Evolutionary conservation across 2,797 vertebrate genomes (phyloP).

Genomic region (Synanceia verrucosa): DNA sequence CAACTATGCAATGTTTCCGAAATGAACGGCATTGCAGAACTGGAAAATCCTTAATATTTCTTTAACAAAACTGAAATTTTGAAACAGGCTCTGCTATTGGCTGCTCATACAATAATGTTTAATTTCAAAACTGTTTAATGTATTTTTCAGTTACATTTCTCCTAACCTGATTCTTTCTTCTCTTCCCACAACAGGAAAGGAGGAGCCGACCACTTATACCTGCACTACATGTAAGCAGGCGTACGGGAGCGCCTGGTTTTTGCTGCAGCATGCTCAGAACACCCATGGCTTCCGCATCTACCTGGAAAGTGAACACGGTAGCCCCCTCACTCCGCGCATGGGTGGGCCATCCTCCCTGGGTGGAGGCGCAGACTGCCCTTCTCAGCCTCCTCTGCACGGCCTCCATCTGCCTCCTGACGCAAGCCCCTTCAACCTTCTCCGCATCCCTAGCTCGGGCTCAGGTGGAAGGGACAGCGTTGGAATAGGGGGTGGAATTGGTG

Average conservation of each 20-base stretch:
- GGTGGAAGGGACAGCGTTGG: slow-evolving; percentile 90
- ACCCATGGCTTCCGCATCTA: slow-evolving; percentile 99
- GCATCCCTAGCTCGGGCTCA: slow-evolving; percentile 95
- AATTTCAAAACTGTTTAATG: neutral
- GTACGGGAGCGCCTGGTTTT: slow-evolving; percentile 98
- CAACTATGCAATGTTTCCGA: neutral
- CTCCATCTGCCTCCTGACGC: slow-evolving; percentile 98
- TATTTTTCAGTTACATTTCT: neutral
- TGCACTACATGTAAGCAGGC: slow-evolving; percentile 99
- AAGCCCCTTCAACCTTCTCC: slow-evolving; percentile 99
- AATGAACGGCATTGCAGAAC: slow-evolving; percentile 1
- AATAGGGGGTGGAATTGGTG: slow-evolving; percentile 76
- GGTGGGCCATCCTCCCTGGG: slow-evolving; percentile 91
- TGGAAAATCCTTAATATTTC: neutral
- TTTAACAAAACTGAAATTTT: neutral
- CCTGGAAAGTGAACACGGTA: slow-evolving; percentile 98
- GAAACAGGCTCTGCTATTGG: neutral
- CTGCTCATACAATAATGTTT: neutral
- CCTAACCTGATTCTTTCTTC: slow-evolving; percentile 50
- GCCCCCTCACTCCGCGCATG: slow-evolving; percentile 97
- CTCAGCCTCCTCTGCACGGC: slow-evolving; percentile 97
- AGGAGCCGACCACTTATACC: slow-evolving; percentile 99
- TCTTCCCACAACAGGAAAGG: slow-evolving; percentile 91
- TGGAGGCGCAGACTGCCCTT: slow-evolving; percentile 93
- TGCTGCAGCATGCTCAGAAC: slow-evolving; percentile 99